These are phyloP conservation scores for Eumaeus atala DNA, from an alignment of 1,140 invertebrate species.

Conservation along the genomic window DNA sequence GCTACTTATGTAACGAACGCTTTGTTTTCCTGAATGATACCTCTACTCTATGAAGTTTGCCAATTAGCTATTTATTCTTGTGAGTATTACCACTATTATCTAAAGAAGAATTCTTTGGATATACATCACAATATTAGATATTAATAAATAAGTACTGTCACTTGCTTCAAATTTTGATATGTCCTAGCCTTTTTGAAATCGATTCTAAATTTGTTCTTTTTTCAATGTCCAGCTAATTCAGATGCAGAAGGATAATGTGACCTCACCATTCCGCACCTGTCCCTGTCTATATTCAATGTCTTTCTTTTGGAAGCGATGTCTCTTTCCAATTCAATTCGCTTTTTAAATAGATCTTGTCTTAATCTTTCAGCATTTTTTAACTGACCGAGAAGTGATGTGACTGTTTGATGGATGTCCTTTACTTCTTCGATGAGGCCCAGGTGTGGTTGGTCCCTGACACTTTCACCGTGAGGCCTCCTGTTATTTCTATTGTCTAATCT, in stretches of 20 bases:
- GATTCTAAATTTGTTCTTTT: too few species aligned
- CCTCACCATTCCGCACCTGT: slow-evolving; percentile 78
- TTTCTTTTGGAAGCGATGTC: slow-evolving; percentile 84
- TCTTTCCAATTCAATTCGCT: slow-evolving; percentile 77
- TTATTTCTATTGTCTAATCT: slow-evolving; percentile 81
- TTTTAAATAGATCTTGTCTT: slow-evolving; percentile 76
- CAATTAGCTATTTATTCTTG: too few species aligned
- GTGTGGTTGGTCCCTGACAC: slow-evolving; percentile 81
- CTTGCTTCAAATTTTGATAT: too few species aligned
- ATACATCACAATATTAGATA: too few species aligned
- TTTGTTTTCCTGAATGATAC: too few species aligned
- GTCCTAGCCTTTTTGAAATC: too few species aligned
- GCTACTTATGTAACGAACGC: too few species aligned
- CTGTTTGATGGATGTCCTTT: slow-evolving; percentile 79
- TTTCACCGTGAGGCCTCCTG: slow-evolving; percentile 80
- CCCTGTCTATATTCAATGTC: slow-evolving; percentile 81
- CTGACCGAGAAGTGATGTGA: slow-evolving; percentile 74
- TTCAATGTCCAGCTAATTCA: slow-evolving; percentile 76
- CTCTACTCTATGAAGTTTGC: too few species aligned
- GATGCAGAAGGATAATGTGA: slow-evolving; percentile 82
- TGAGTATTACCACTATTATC: too few species aligned
- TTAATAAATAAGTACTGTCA: too few species aligned
- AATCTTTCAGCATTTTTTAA: slow-evolving; percentile 75
- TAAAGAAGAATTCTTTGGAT: too few species aligned
- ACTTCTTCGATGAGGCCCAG: slow-evolving; percentile 84